A percentile compares a stretch with the other conserved stretches of the same genome.
phyloP scores from a whole-genome alignment of 1,140 invertebrate genomes.

The Stenopsyche tienmushanensis region DNA sequence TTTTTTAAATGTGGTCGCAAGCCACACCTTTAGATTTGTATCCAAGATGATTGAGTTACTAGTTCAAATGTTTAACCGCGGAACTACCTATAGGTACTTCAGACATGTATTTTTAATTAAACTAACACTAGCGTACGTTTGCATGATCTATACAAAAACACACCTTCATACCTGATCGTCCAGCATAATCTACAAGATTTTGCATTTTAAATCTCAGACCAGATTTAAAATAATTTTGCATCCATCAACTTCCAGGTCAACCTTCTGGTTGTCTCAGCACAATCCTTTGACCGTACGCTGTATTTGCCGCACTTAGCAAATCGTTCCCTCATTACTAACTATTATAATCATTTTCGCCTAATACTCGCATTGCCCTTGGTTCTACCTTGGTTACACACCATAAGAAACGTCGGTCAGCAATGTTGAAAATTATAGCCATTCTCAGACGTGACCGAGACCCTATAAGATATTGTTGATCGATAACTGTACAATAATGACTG shows the following conservation, averaged over 20 bases:
- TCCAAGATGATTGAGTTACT: too few relatives aligned
- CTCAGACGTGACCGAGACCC: neutral
- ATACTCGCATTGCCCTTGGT: conserved; percentile 8
- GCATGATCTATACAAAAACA: too few relatives aligned
- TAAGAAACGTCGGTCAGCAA: conserved; percentile 2
- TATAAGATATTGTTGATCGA: conserved; percentile 5
- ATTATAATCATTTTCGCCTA: neutral
- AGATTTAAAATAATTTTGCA: too few relatives aligned
- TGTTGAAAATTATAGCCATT: neutral
- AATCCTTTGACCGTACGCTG: neutral
- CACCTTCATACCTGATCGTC: too few relatives aligned
- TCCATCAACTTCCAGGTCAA: neutral
- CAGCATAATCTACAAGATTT: too few relatives aligned
- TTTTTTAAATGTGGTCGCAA: too few relatives aligned
- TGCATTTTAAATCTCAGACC: too few relatives aligned
- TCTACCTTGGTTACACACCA: neutral
- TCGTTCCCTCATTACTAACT: neutral
- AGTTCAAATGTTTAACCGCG: too few relatives aligned
- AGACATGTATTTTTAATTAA: too few relatives aligned
- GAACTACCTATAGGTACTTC: too few relatives aligned
- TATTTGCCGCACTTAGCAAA: neutral
- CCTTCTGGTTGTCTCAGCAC: neutral
- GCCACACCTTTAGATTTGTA: too few relatives aligned
- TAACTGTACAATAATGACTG: neutral
- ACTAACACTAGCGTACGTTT: too few relatives aligned